Conservation (phyloP, 1,140 invertebrate genomes). For the Atta colombica region DNA sequence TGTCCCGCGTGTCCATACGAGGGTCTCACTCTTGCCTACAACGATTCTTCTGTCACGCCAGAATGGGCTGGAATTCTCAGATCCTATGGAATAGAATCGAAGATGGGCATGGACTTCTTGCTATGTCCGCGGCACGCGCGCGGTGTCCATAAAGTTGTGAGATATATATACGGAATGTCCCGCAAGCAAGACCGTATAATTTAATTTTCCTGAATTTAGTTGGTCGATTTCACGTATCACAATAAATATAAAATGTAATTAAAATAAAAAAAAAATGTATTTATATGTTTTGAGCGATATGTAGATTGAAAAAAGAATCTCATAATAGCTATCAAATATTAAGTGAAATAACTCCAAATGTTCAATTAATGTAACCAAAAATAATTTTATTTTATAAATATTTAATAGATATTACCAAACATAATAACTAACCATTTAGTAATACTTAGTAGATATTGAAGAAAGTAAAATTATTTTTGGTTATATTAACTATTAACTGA, state of each 20-base stretch:
- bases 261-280: not conserved
- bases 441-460: no score
- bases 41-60: constrained; percentile 45
- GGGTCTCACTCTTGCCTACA: constrained; percentile 38
- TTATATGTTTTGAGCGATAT: not conserved
- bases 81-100: constrained; percentile 21
- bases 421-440: no score
- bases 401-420: no score
- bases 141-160: constrained; percentile 19
- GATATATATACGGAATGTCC: not conserved
- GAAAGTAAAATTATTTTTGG: no score
- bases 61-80: constrained; percentile 45
- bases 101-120: constrained; percentile 16
- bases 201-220: not conserved
- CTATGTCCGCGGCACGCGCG: constrained; percentile 21
- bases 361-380: no score
- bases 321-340: no score
- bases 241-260: not conserved
- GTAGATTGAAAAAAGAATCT: no score
- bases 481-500: no score
- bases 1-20: constrained; percentile 77
- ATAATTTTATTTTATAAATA: no score
- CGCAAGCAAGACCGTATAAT: constrained; percentile 7
- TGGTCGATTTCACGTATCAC: not conserved
- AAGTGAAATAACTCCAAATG: no score